Percentiles rank a stretch among this genome's conserved stretches.
phyloP scores from a whole-genome alignment of 2,113 vertebrate species.

The Stercorarius parasiticus region DNA sequence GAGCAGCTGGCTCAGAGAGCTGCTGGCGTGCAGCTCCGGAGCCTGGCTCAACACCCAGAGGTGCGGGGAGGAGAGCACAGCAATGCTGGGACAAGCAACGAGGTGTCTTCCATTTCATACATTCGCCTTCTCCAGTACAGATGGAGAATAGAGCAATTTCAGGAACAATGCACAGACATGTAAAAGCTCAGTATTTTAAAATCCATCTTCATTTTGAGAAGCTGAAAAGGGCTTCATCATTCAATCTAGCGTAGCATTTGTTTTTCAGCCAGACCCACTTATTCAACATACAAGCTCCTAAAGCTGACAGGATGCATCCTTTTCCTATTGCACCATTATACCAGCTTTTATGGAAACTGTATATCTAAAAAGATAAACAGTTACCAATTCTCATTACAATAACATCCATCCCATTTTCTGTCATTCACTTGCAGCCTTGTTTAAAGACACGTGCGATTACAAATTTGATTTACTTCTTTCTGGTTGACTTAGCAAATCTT shows the following conservation, averaged over 20 bases:
- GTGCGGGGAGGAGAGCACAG: fast-evolving
- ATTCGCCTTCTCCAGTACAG: fast-evolving
- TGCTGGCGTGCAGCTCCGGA: not conserved
- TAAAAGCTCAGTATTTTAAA: not conserved
- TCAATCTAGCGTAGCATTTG: not conserved
- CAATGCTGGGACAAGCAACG: fast-evolving
- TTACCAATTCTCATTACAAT: not conserved
- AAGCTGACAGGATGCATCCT: not conserved
- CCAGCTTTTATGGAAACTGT: not conserved
- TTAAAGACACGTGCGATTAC: not conserved
- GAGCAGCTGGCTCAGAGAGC: not conserved
- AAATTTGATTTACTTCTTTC: not conserved
- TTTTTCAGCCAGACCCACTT: not conserved
- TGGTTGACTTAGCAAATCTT: conserved; percentile 11
- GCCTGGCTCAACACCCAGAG: not conserved
- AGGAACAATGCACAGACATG: not conserved
- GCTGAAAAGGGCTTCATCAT: not conserved
- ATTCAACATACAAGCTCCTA: not conserved
- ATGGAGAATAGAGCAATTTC: fast-evolving
- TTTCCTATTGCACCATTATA: not conserved
- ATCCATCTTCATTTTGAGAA: not conserved
- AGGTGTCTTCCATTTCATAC: not conserved
- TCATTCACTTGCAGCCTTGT: not conserved
- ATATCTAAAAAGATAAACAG: not conserved
- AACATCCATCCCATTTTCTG: not conserved